Evolutionary conservation across 2,113 vertebrate species (phyloP).

Genomic region (Pachyramphus minor): DNA sequence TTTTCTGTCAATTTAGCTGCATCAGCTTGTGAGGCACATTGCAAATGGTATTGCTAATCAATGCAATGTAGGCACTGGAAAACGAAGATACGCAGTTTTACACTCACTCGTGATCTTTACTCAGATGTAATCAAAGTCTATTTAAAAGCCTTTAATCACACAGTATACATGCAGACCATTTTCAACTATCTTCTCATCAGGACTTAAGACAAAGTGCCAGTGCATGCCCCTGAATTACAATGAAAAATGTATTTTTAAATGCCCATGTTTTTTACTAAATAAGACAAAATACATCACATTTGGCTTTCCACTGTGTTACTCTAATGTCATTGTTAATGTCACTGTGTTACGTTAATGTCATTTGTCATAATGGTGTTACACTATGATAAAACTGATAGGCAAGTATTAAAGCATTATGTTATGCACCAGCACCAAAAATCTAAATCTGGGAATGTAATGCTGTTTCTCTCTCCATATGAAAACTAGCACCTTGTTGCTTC

Average conservation of each 20-base stretch:
- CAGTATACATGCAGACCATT: background rate
- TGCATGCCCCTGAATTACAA: background rate
- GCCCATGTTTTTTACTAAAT: background rate
- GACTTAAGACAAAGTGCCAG: background rate
- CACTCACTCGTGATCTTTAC: background rate
- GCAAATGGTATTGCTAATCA: constrained; percentile 47
- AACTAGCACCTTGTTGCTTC: background rate
- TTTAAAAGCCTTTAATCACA: constrained; percentile 47
- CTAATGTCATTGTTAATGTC: too few relatives aligned
- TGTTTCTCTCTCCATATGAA: background rate
- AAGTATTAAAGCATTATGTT: background rate
- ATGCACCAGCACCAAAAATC: background rate
- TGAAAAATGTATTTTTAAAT: constrained; percentile 27
- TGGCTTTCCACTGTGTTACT: background rate
- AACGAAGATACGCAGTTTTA: constrained; percentile 25
- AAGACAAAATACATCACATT: background rate
- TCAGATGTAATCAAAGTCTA: constrained; percentile 27
- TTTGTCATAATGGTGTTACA: background rate
- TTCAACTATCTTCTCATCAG: background rate
- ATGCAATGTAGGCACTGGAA: constrained; percentile 37
- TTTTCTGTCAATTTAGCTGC: constrained; percentile 5
- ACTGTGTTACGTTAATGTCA: background rate
- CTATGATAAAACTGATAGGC: background rate
- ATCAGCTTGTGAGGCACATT: background rate
- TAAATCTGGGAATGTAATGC: background rate